Base-by-base conservation (phyloP, 2,888 invertebrate species). In the Clanis bilineata region DNA sequence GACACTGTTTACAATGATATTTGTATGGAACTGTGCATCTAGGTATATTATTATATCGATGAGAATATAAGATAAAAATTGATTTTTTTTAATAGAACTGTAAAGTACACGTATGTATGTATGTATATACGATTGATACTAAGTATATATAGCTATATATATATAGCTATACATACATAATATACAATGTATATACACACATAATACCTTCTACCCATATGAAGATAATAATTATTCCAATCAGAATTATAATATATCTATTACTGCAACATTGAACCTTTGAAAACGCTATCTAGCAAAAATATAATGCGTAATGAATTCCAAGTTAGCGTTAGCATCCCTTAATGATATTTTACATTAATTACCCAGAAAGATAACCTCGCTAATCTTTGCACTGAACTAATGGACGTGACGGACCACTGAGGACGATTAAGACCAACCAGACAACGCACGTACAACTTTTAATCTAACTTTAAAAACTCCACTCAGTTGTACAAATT, bases 381-480 rank as follows among this genome's bases (percentile, higher is more conserved):
- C 44, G 45, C 59, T 65, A 67, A 72, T 72, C 71, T 68, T 61
- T 65, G 70, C 62, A 65, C 64, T 63, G 62, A 62, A 64, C 67
- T 69, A 64, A 65, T 65, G 70, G 67, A 70, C 76, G 77, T 71
- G 76, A 55, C 62, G 65, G 69, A 63, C 68, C 66, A 64, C 57
- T 55, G 64, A 63, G 68, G 58, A 56, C 66, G 68, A 71, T 74
- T 76, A 70, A 60, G 59, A 59, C 47, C 66, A 59, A 60, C 38
- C 69, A 63, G 68, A 67, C 66, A 63, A 61, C 62, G 64, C 69
- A 67, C 68, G 68, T 66, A 64, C 66, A 71, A 77, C 68, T 71
- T 67, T 69, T 75, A 75, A 77, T 74, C 70, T 67, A 62, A 69
- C 68, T 77, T 74, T 76, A 66, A 67, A 71, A 77, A 72, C 65